Percentiles rank a stretch among this genome's conserved stretches.
Evolutionary conservation across 2,113 vertebrate species (phyloP).

Genomic region (Dromas ardeola): DNA sequence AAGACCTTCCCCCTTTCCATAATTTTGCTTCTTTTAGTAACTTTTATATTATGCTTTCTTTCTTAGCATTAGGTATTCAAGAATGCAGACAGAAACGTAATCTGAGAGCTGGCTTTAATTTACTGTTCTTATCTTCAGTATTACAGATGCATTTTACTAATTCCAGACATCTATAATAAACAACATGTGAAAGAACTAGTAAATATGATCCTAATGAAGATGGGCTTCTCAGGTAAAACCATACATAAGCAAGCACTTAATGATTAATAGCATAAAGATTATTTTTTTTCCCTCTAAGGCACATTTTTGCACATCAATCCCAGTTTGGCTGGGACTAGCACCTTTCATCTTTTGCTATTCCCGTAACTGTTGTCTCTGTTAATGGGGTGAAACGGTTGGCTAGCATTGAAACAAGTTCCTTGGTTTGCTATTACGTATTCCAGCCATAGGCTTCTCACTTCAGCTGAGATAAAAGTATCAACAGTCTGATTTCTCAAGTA

Average conservation of each 20-base stretch:
- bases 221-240: slow-evolving; percentile 94
- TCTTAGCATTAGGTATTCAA: neutral
- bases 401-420: neutral
- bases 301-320: neutral
- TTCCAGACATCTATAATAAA: slow-evolving; percentile 96
- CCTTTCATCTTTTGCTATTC: neutral
- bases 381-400: neutral
- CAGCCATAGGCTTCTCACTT: neutral
- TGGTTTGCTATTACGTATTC: neutral
- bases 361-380: neutral
- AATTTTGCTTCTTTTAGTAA: neutral
- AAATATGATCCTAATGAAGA: slow-evolving; percentile 93
- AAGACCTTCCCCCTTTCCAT: neutral
- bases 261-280: neutral
- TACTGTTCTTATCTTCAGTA: slow-evolving; percentile 80
- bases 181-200: slow-evolving; percentile 95
- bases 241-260: neutral
- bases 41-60: neutral
- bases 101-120: neutral
- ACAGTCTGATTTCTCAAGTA: neutral
- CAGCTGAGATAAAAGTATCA: neutral
- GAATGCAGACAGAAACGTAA: neutral
- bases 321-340: neutral
- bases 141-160: slow-evolving; percentile 95
- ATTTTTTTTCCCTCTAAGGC: neutral